phyloP scores from a whole-genome alignment of 2,113 vertebrate species.

The Neodon shergylaensis region DNA sequence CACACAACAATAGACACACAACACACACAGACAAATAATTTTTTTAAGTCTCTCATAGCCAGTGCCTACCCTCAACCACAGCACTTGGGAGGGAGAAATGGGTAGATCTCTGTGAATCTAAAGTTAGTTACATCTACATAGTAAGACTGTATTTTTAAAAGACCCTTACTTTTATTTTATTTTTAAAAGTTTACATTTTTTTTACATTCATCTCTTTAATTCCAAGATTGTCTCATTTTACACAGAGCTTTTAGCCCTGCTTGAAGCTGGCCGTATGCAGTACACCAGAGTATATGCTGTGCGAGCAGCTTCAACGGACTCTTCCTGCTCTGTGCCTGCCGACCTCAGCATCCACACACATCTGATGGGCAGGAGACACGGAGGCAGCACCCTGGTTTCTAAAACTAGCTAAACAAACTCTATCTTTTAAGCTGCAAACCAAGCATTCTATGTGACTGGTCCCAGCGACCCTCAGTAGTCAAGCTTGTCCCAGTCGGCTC shows the following conservation, averaged over 20 bases:
- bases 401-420: not conserved
- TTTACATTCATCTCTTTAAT: not conserved
- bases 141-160: not conserved
- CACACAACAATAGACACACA: too few species aligned
- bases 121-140: not conserved
- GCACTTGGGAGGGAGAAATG: not conserved
- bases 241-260: not conserved
- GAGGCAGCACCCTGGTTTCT: not conserved
- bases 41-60: not conserved
- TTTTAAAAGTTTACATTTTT: not conserved
- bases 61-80: not conserved
- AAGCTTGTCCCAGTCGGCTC: not conserved
- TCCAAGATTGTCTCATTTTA: not conserved
- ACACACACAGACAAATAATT: not conserved
- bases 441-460: not conserved
- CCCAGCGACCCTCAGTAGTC: not conserved
- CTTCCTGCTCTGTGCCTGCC: rapidly evolving
- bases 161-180: not conserved
- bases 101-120: not conserved
- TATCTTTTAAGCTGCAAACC: not conserved
- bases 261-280: not conserved
- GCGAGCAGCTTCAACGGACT: rapidly evolving
- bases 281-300: too few species aligned
- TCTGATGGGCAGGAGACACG: not conserved
- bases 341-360: not conserved